Base-by-base conservation (phyloP, 2,888 invertebrate species). In the Coelogynopora nodosa region DNA sequence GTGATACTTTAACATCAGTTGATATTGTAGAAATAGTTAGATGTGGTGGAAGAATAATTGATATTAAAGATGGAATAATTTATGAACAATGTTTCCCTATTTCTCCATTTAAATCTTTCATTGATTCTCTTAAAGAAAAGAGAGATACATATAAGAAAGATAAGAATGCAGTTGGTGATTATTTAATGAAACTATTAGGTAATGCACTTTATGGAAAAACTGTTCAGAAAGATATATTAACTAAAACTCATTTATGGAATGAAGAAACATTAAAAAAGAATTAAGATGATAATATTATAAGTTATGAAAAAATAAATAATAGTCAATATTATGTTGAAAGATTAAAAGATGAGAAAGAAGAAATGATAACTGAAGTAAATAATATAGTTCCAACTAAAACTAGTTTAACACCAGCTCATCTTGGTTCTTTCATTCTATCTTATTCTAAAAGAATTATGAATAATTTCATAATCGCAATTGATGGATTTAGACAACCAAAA, bases 381-480 rank as follows among this genome's bases (percentile, higher is more conserved):
- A 23, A 31, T 23, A n/a, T n/a, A n/a, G n/a, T n/a, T n/a, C n/a
- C n/a, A n/a, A n/a, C n/a, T n/a, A 80, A 5, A 5, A 80, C 81
- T 80, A 27, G 5, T 13, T n/a, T 80, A 27, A 80, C 27, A 5
- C 81, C 81, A 27, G 23, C 49, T 84, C 84, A 84, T 84, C 67
- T 84, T 82, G 84, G 84, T 30, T 81, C 80, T n/a, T 84, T 84
- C 80, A 84, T 84, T 84, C 74, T 84, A 5, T 26, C 67, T 82
- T 67, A 82, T 29, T 85, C 85, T 28, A 85, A 67, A 67, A 85
- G 82, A 81, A 85, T 85, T 27, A 85, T 85, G 85, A 85, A 85
- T 67, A 85, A 85, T 85, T 85, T 85, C 80, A 81, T 85, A n/a
- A 27, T 84, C 26, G 67, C 49, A 0, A 85, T 85, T 23, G 67